A percentile compares a stretch with the other conserved stretches of the same genome.
Evolutionary conservation across 2,113 vertebrate genomes (phyloP).

Genomic region (Microcebus murinus): DNA sequence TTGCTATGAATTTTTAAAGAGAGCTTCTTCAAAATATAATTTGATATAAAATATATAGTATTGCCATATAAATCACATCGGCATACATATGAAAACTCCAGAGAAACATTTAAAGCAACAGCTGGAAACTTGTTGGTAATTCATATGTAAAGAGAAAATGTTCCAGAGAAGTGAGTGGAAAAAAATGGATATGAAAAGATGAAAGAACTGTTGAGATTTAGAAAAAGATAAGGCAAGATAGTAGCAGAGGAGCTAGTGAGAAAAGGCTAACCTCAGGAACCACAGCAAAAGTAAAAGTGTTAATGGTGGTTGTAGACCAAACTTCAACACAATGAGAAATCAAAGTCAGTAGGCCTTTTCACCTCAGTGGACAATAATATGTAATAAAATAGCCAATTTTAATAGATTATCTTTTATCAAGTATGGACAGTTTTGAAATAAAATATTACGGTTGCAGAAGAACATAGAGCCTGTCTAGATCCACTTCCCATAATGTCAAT

Average conservation of each 20-base stretch:
- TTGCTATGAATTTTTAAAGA: slow-evolving; percentile 41
- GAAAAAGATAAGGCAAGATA: neutral
- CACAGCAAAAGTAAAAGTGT: neutral
- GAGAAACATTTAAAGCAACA: slow-evolving; percentile 40
- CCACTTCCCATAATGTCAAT: neutral
- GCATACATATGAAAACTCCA: neutral
- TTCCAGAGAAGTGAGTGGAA: neutral
- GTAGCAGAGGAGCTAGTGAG: neutral
- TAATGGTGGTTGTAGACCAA: neutral
- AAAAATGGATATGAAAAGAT: neutral
- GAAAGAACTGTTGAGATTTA: neutral
- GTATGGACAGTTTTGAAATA: neutral
- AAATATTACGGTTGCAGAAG: neutral
- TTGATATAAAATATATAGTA: slow-evolving; percentile 19
- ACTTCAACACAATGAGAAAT: neutral
- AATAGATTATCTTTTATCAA: neutral
- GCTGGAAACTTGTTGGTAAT: slow-evolving; percentile 16
- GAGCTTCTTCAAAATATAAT: slow-evolving; percentile 34
- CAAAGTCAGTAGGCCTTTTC: neutral
- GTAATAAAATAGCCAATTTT: neutral
- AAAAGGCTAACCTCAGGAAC: neutral
- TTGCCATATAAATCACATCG: neutral
- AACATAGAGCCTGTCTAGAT: neutral
- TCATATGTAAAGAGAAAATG: neutral
- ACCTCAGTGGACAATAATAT: neutral